Percentiles rank a stretch among this genome's conserved stretches.
These are phyloP conservation scores for Agonopterix heracliana DNA, from an alignment of 2,888 invertebrate genomes.

Conservation along the genomic window DNA sequence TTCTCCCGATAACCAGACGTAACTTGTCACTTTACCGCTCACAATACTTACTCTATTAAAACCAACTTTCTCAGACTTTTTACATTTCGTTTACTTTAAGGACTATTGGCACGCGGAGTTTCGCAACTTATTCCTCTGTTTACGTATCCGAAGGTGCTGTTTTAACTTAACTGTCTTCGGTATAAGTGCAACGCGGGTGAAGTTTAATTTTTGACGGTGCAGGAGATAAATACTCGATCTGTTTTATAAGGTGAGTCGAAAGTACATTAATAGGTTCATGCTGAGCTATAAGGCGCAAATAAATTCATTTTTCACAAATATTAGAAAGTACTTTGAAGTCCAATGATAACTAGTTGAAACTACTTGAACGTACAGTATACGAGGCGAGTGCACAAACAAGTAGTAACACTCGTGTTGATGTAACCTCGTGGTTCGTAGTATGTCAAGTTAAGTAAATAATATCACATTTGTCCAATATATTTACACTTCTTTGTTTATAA, in stretches of 20 bases:
- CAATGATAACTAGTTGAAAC: constrained; percentile 62
- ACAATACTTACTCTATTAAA: constrained; percentile 20
- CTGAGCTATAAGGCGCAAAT: too few relatives aligned
- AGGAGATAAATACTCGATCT: constrained; percentile 34
- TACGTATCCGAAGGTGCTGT: constrained; percentile 39
- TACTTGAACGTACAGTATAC: constrained; percentile 32
- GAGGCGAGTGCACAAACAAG: background rate
- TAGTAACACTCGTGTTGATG: constrained; percentile 46
- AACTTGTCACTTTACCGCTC: constrained; percentile 17
- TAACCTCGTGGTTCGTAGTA: constrained; percentile 39
- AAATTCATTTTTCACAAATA: too few relatives aligned
- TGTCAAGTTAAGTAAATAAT: constrained; percentile 42
- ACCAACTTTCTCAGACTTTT: background rate
- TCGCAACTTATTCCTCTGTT: constrained; percentile 27
- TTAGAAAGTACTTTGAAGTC: constrained; percentile 70
- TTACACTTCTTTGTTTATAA: constrained; percentile 21
- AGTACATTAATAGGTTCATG: background rate
- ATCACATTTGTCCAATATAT: constrained; percentile 35
- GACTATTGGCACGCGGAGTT: constrained; percentile 35
- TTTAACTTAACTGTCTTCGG: constrained; percentile 36
- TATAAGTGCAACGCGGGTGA: constrained; percentile 58
- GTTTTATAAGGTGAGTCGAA: constrained; percentile 53
- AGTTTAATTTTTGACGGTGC: background rate
- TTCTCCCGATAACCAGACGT: constrained; percentile 14
- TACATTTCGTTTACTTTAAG: constrained; percentile 18